Evolutionary conservation across 37 sponge, comb jelly and placozoan genomes (phyloP).

Genomic region (Halisarca cf. caerulea): DNA sequence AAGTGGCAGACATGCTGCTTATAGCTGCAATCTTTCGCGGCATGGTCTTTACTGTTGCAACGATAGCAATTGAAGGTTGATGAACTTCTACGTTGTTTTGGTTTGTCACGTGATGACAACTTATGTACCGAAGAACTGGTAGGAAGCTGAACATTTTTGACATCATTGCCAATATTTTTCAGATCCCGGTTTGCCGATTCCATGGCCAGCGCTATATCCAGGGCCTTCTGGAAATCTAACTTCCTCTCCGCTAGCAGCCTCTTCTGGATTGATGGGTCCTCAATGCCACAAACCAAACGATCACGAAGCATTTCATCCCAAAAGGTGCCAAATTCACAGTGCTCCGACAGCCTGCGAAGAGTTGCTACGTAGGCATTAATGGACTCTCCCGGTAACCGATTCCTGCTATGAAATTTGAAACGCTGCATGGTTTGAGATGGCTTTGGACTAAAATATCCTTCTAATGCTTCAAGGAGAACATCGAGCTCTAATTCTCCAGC

Average conservation of each 20-base stretch:
- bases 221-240: conserved; percentile 26
- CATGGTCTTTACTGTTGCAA: too few relatives aligned
- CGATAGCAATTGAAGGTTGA: too few relatives aligned
- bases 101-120: too few relatives aligned
- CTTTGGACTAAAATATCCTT: neutral
- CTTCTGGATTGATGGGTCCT: conserved; percentile 12
- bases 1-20: too few relatives aligned
- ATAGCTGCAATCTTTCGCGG: too few relatives aligned
- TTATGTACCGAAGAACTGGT: too few relatives aligned
- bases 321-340: neutral
- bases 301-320: conserved; percentile 35
- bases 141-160: too few relatives aligned
- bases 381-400: neutral
- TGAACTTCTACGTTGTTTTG: too few relatives aligned
- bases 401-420: conserved; percentile 38
- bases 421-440: conserved; percentile 10
- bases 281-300: conserved; percentile 42
- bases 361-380: conserved; percentile 9
- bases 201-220: conserved; percentile 25
- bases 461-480: neutral
- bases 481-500: neutral
- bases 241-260: conserved; percentile 28
- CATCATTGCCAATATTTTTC: too few relatives aligned
- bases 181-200: conserved; percentile 7
- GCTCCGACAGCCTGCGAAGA: neutral